Conservation (phyloP, 1,140 invertebrate species). For the Trichonephila inaurata region DNA sequence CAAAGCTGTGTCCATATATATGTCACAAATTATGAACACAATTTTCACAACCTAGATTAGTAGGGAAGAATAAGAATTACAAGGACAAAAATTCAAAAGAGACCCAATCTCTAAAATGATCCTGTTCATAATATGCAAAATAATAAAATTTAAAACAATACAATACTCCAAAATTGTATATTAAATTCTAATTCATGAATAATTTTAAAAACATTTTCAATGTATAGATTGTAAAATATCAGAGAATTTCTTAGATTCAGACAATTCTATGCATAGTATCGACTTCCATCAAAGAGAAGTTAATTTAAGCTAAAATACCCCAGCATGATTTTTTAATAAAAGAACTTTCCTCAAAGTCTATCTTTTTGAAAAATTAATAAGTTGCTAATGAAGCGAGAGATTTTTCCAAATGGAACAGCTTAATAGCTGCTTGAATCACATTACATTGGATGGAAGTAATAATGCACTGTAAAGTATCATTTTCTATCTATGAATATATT, state of each 20-base stretch:
- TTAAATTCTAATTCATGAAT: background rate
- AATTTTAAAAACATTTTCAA: background rate
- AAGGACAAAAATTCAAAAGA: background rate
- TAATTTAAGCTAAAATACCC: slow-evolving; percentile 44
- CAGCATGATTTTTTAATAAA: slow-evolving; percentile 7
- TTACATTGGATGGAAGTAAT: background rate
- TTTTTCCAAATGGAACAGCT: background rate
- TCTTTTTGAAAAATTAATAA: background rate
- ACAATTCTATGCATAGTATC: slow-evolving; percentile 46
- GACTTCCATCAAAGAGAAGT: slow-evolving; percentile 42
- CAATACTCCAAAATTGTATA: slow-evolving; percentile 29
- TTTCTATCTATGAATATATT: slow-evolving; percentile 6
- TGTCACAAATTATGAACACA: background rate
- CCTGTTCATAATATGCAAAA: background rate
- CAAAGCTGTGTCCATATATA: background rate
- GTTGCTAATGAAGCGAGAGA: background rate
- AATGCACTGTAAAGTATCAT: background rate
- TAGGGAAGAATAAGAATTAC: background rate
- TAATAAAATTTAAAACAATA: background rate
- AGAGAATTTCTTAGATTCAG: background rate
- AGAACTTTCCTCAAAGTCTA: background rate
- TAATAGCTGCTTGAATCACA: slow-evolving; percentile 67
- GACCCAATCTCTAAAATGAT: slow-evolving; percentile 3
- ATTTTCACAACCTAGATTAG: background rate
- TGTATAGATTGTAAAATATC: background rate